These are phyloP conservation scores for Cynopterus sphinx DNA, from an alignment of 2,797 vertebrate genomes.

Conservation along the genomic window DNA sequence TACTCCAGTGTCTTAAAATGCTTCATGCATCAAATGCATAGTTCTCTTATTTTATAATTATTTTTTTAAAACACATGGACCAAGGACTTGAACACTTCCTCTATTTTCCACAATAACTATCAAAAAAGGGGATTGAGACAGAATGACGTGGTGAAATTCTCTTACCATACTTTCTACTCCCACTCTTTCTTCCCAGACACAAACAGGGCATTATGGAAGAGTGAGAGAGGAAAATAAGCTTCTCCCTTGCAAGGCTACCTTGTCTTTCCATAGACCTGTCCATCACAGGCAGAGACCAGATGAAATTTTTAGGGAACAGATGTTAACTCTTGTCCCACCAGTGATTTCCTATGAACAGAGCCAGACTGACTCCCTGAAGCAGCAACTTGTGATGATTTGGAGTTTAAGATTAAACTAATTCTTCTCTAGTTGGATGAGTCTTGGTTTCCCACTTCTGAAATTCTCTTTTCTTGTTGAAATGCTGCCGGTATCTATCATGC, in stretches of 20 bases:
- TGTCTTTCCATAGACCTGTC: not conserved
- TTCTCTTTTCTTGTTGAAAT: not conserved
- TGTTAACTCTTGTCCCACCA: not conserved
- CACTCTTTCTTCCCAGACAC: not conserved
- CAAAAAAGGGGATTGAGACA: slow-evolving; percentile 18
- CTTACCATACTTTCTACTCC: not conserved
- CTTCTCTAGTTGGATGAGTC: not conserved
- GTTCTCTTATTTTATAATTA: slow-evolving; percentile 77
- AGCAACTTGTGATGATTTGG: not conserved
- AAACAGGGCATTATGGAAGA: slow-evolving; percentile 1
- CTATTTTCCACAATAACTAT: slow-evolving; percentile 54
- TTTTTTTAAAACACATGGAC: slow-evolving; percentile 70
- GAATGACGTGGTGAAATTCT: slow-evolving; percentile 43
- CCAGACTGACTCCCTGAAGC: not conserved
- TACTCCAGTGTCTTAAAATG: slow-evolving; percentile 71
- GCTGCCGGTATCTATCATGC: not conserved
- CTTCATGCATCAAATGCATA: slow-evolving; percentile 77
- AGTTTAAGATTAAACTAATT: not conserved
- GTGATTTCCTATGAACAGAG: not conserved
- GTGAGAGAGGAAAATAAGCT: not conserved
- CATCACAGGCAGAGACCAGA: not conserved
- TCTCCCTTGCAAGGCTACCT: not conserved
- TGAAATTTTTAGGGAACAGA: not conserved
- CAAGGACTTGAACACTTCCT: slow-evolving; percentile 67
- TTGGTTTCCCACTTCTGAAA: not conserved